These are phyloP conservation scores for Cyprinella venusta DNA, from an alignment of 2,797 vertebrate species.

Conservation along the genomic window DNA sequence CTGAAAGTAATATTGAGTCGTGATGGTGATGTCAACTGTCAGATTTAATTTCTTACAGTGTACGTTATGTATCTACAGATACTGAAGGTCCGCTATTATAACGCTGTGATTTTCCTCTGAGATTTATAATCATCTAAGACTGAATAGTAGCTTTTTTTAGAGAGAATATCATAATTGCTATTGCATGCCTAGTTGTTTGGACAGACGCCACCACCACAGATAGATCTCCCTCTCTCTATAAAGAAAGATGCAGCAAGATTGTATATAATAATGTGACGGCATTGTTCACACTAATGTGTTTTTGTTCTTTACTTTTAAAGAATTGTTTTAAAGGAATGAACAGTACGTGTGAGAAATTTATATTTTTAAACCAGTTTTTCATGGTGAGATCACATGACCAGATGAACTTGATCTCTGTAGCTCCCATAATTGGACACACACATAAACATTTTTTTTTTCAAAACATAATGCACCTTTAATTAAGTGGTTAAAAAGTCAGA, in stretches of 20 bases:
- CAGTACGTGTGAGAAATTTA: too few species aligned
- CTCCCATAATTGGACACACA: neutral
- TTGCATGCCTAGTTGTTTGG: neutral
- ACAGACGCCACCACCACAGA: neutral
- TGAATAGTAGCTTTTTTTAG: neutral
- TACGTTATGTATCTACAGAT: neutral
- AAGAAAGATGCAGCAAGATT: neutral
- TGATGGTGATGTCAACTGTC: slow-evolving; percentile 29
- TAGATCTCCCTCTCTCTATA: neutral
- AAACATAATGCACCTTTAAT: neutral
- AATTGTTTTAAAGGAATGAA: neutral
- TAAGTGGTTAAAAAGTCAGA: neutral
- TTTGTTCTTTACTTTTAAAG: neutral
- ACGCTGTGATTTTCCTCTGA: neutral
- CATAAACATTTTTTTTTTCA: neutral
- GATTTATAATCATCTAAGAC: neutral
- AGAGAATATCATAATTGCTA: neutral
- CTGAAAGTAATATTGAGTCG: slow-evolving; percentile 9
- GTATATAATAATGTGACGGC: neutral
- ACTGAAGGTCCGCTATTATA: slow-evolving; percentile 9
- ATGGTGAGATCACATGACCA: neutral
- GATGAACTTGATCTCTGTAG: neutral
- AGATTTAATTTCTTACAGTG: slow-evolving; percentile 1
- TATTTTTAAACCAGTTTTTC: neutral
- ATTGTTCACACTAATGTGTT: neutral